phyloP scores from a whole-genome alignment of 1,140 invertebrate species.

The Nomia melanderi region DNA sequence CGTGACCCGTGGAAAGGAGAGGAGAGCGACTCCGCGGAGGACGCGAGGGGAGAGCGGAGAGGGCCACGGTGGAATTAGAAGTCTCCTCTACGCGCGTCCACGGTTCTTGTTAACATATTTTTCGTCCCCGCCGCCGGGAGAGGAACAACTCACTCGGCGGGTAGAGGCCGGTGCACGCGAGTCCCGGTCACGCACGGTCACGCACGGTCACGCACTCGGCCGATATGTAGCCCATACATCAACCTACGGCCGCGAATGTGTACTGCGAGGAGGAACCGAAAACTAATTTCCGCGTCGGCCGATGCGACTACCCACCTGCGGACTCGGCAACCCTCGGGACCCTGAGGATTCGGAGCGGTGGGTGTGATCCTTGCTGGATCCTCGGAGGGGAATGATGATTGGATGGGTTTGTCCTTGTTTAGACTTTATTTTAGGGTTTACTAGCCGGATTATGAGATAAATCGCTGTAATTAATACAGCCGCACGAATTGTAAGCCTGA shows the following conservation, averaged over 20 bases:
- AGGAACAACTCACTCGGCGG: slow-evolving; percentile 51
- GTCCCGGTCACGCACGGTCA: slow-evolving; percentile 62
- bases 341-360: too few relatives aligned
- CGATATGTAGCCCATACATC: slow-evolving; percentile 59
- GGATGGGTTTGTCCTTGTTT: too few relatives aligned
- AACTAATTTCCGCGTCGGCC: slow-evolving; percentile 41
- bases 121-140: slow-evolving; percentile 48
- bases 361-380: too few relatives aligned
- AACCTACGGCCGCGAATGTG: slow-evolving; percentile 9
- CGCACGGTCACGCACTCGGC: slow-evolving; percentile 58
- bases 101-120: slow-evolving; percentile 66
- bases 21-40: neutral
- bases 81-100: slow-evolving; percentile 56
- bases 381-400: too few relatives aligned
- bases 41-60: neutral
- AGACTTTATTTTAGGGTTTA: too few relatives aligned
- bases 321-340: too few relatives aligned
- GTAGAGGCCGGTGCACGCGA: slow-evolving; percentile 57
- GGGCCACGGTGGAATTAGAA: slow-evolving; percentile 38
- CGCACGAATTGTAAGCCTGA: too few relatives aligned
- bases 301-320: too few relatives aligned
- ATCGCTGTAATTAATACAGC: too few relatives aligned
- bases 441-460: too few relatives aligned
- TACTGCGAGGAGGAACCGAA: slow-evolving; percentile 11
- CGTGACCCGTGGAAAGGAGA: slow-evolving; percentile 13